Evolutionary conservation across 2,797 vertebrate genomes (phyloP), one percentile per base, ranked within the genome.

Genomic region (Hafferia zeledoni): DNA sequence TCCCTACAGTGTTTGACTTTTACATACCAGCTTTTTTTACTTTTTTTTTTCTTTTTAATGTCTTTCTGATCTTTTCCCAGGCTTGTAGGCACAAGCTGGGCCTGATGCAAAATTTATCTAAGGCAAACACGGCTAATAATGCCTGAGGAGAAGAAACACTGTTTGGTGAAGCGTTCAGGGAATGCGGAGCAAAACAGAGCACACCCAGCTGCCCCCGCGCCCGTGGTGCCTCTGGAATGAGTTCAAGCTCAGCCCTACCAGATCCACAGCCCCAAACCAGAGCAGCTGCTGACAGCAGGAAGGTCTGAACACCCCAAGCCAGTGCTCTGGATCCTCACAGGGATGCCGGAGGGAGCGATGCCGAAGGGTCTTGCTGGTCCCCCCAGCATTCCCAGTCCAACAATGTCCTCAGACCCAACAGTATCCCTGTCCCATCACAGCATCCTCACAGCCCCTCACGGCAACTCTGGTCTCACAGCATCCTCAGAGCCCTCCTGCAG

Each of bases 71-170:
- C 44, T 79, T 71, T 89, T 83, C 81, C 57, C 93, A 91, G 90
- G 85, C 93, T 80, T 89, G 93, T 33, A 28, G 0, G 1, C 64
- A 87, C 93, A 95, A 67, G 87, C 43, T 50, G 24, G 52, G 46
- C 50, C 56, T 6, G 56, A 71, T 55, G 59, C 39, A 78, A 83
- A 93, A 57, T 28, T 76, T 55, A 70, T 18, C 81, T 49, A 41
- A 67, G 49, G 25, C 70, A 93, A 77, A 83, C 82, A 64, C 0
- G 0, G 41, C 7, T 11, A 35, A 50, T 35, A 75, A 64, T 44
- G 24, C 76, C 47, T 0, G 8, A 74, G 44, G 49, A 83, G 64
- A 88, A 65, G 1, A 0, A 65, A n/a, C 0, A 0, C 44, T 86
- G 78, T 59, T 87, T 39, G 47, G 67, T 5, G 47, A 89, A 76